phyloP scores from a whole-genome alignment of 1,140 invertebrate species.

The Leptopilina boulardi region DNA sequence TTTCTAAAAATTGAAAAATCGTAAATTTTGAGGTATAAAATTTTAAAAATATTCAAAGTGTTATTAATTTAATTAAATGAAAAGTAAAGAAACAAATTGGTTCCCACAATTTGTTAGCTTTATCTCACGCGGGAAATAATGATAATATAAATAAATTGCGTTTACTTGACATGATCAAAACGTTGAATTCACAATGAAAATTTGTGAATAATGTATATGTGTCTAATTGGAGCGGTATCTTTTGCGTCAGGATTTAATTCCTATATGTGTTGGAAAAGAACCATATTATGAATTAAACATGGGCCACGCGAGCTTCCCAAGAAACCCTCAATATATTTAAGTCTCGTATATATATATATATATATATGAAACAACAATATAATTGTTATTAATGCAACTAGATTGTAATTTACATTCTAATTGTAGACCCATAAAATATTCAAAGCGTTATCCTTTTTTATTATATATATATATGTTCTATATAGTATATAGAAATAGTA shows the following conservation, averaged over 20 bases:
- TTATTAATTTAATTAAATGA: too few species aligned
- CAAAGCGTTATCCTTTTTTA: slow-evolving; percentile 13
- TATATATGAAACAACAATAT: not conserved
- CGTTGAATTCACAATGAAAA: not conserved
- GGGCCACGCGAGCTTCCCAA: slow-evolving; percentile 7
- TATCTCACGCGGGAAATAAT: not conserved
- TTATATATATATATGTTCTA: not conserved
- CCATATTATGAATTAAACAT: slow-evolving; percentile 14
- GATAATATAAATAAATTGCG: slow-evolving; percentile 7
- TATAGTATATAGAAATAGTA: too few species aligned
- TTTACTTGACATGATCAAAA: not conserved
- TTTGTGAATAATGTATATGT: slow-evolving; percentile 17
- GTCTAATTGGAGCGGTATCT: slow-evolving; percentile 3
- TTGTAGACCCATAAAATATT: slow-evolving; percentile 9
- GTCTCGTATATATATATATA: not conserved
- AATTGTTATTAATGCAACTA: slow-evolving; percentile 7
- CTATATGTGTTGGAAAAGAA: slow-evolving; percentile 4
- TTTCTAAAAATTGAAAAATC: too few species aligned
- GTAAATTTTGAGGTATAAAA: too few species aligned
- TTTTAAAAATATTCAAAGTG: too few species aligned
- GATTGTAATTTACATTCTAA: slow-evolving; percentile 19
- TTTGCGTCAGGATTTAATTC: not conserved
- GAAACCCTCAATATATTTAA: not conserved
- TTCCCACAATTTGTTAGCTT: not conserved
- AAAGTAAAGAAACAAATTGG: not conserved